These are phyloP conservation scores for Zosterops pallidus DNA, from an alignment of 2,113 vertebrate genomes.

Conservation along the genomic window DNA sequence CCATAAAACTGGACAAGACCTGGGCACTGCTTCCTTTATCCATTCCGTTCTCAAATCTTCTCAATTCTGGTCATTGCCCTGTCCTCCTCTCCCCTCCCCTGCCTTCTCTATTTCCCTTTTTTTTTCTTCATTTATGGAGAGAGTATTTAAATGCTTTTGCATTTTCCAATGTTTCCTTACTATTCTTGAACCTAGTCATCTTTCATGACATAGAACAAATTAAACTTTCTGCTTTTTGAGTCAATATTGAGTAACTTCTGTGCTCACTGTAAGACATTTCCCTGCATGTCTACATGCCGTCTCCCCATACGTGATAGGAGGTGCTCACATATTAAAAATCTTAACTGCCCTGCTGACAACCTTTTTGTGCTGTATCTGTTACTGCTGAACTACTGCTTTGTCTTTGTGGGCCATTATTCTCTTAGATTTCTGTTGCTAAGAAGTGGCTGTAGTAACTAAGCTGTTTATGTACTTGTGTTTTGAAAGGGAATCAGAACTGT, in stretches of 20 bases:
- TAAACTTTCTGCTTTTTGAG: not conserved
- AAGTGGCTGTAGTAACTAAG: not conserved
- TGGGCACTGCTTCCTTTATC: not conserved
- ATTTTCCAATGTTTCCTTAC: not conserved
- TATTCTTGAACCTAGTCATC: not conserved
- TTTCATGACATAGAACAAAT: not conserved
- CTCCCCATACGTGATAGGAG: not conserved
- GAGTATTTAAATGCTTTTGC: not conserved
- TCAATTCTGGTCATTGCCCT: not conserved
- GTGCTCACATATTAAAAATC: not conserved
- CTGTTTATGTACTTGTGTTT: not conserved
- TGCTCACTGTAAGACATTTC: not conserved
- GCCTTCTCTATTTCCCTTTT: not conserved
- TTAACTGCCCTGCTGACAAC: not conserved
- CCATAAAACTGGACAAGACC: not conserved
- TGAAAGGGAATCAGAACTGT: not conserved
- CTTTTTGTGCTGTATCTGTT: not conserved
- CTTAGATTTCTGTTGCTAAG: not conserved
- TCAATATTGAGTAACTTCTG: not conserved
- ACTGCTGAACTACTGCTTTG: not conserved
- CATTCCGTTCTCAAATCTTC: not conserved
- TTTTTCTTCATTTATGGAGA: not conserved
- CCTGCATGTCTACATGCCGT: not conserved
- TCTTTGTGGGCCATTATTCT: not conserved
- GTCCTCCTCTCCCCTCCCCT: rapidly evolving